phyloP scores from a whole-genome alignment of 2,888 invertebrate species.

The Eumacrocentrus americanus region DNA sequence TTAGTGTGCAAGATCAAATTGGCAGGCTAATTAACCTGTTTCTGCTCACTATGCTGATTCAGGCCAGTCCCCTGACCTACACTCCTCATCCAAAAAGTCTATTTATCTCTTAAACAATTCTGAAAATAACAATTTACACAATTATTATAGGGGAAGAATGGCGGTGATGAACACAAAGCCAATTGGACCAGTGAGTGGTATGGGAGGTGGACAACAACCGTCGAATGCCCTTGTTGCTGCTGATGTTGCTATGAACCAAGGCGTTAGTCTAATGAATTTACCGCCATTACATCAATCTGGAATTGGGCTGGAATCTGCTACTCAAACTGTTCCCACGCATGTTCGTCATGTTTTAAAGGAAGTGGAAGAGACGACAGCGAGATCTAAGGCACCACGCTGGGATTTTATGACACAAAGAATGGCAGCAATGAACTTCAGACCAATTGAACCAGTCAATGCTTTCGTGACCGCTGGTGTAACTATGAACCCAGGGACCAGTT shows the following conservation, averaged over 20 bases:
- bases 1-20: conserved; percentile 18
- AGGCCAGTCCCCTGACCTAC: conserved; percentile 30
- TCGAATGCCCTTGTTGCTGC: conserved; percentile 65
- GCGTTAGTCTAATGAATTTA: conserved; percentile 57
- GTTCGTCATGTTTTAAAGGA: conserved; percentile 84
- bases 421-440: too few relatives aligned
- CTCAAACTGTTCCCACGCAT: conserved; percentile 78
- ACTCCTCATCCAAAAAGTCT: not conserved
- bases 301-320: conserved; percentile 71
- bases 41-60: conserved; percentile 22
- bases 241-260: conserved; percentile 64
- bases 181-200: conserved; percentile 61
- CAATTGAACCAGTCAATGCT: too few relatives aligned
- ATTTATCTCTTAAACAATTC: not conserved
- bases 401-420: too few relatives aligned
- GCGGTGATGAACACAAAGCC: conserved; percentile 80
- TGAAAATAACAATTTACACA: too few relatives aligned
- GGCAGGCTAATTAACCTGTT: conserved; percentile 27
- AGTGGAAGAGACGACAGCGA: conserved; percentile 90
- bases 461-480: too few relatives aligned
- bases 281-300: conserved; percentile 65
- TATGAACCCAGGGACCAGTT: conserved; percentile 64
- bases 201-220: conserved; percentile 54
- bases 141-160: conserved; percentile 74
- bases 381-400: conserved; percentile 86